Conservation (phyloP, 2,113 vertebrate genomes). For the Aegypius monachus region DNA sequence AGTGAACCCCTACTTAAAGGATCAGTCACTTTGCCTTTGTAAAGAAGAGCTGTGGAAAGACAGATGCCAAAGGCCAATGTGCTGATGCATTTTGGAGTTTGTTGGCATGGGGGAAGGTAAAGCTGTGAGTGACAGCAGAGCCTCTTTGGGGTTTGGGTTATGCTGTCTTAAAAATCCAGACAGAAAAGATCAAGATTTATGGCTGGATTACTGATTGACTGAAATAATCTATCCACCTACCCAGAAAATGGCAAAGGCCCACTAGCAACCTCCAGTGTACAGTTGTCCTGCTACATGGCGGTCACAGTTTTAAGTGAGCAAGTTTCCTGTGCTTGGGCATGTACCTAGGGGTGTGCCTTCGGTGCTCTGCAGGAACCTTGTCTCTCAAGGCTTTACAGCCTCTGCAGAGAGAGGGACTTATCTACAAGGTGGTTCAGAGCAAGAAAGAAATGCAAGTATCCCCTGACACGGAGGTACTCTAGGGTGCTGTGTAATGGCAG, state of each 20-base stretch:
- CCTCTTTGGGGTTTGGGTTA: neutral
- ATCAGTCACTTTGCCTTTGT: conserved; percentile 22
- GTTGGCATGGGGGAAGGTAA: neutral
- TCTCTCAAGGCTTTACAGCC: neutral
- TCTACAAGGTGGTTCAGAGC: neutral
- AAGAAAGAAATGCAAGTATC: neutral
- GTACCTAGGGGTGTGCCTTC: neutral
- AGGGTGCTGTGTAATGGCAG: neutral
- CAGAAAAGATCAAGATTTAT: conserved; percentile 17
- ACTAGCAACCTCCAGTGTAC: neutral
- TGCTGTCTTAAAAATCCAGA: conserved; percentile 13
- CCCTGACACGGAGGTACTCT: neutral
- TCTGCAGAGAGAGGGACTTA: neutral
- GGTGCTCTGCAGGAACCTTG: neutral
- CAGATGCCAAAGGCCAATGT: neutral
- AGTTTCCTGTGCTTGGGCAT: neutral
- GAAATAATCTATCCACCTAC: neutral
- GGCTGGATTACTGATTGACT: neutral
- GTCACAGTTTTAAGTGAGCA: neutral
- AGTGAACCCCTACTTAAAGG: conserved; percentile 2
- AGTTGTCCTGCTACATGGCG: neutral
- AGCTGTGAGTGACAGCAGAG: neutral
- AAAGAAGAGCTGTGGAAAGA: neutral
- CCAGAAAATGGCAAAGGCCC: neutral
- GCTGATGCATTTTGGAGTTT: neutral